Percentiles rank a stretch among this genome's conserved stretches.
Conservation (phyloP, 1,140 invertebrate genomes). For the Daktulosphaira vitifoliae region DNA sequence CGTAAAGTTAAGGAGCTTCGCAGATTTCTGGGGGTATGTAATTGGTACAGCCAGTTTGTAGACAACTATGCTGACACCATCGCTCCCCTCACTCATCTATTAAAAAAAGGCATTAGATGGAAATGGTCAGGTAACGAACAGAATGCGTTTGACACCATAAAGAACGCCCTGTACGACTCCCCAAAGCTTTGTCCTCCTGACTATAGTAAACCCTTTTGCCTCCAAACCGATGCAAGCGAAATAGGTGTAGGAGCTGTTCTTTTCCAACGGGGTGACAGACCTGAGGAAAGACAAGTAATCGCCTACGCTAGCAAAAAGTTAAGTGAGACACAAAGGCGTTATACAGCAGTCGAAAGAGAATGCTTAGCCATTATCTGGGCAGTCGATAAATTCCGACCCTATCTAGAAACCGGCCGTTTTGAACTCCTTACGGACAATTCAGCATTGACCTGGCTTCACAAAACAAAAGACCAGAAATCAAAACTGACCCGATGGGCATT, state of each 20-base stretch:
- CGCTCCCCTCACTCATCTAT: neutral
- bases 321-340: neutral
- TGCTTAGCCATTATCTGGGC: no score
- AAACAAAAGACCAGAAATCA: no score
- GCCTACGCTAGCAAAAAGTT: neutral
- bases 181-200: neutral
- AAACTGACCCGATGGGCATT: no score
- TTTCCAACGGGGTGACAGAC: constrained; percentile 4
- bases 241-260: constrained; percentile 1
- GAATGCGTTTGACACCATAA: neutral
- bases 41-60: neutral
- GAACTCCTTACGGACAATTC: no score
- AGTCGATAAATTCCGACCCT: no score
- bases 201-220: neutral
- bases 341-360: neutral
- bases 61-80: neutral
- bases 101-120: neutral
- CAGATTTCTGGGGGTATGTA: constrained; percentile 40
- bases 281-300: neutral
- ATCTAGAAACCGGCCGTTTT: no score
- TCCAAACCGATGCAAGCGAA: constrained; percentile 1
- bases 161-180: neutral
- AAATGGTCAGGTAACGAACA: constrained; percentile 2
- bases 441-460: no score
- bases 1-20: constrained; percentile 41